Evolutionary conservation across 2,797 vertebrate genomes (phyloP).

Genomic region (Linurgus olivaceus): DNA sequence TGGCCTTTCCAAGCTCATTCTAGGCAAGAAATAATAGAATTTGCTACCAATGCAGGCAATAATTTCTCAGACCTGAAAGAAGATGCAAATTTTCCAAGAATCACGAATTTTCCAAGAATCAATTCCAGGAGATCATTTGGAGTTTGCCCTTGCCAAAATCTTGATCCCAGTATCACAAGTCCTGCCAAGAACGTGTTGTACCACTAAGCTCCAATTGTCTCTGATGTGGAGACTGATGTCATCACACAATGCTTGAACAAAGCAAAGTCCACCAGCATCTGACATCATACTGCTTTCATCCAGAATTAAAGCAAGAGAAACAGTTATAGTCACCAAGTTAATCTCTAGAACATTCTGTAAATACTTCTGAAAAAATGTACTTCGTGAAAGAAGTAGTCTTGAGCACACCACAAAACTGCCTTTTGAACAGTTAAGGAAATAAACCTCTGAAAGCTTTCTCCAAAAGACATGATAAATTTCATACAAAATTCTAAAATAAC

Average conservation of each 20-base stretch:
- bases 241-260: not conserved
- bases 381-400: not conserved
- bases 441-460: not conserved
- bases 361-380: not conserved
- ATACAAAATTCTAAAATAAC: not conserved
- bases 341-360: not conserved
- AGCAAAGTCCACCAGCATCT: not conserved
- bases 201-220: not conserved
- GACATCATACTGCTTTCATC: not conserved
- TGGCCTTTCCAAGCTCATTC: not conserved
- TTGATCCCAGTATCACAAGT: not conserved
- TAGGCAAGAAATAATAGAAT: not conserved
- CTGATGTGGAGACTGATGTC: constrained; percentile 21
- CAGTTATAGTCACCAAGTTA: not conserved
- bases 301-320: not conserved
- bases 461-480: not conserved
- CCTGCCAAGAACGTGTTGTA: constrained; percentile 14
- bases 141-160: not conserved
- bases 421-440: not conserved
- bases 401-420: not conserved
- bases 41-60: not conserved
- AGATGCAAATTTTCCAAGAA: not conserved
- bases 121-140: not conserved
- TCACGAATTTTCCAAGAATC: not conserved
- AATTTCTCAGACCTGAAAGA: not conserved